Conservation (phyloP, 2,888 invertebrate genomes). For the Heliconius ismenius region DNA sequence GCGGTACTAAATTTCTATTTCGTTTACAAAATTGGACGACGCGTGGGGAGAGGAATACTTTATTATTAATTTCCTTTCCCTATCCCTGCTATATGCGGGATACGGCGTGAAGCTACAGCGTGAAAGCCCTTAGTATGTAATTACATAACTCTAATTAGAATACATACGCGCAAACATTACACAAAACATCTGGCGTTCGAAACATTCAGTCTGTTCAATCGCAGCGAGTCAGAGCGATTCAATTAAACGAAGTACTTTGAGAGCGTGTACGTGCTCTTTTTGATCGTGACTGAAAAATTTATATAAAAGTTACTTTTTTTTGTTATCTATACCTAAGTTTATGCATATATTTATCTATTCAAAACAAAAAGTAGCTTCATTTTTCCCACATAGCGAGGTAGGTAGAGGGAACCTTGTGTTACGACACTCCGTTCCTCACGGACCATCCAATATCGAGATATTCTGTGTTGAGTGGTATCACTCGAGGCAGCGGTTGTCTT, state of each 20-base stretch:
- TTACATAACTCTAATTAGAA: constrained; percentile 1
- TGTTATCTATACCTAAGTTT: not conserved
- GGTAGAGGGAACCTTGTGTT: too few relatives aligned
- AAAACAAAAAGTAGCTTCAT: not conserved
- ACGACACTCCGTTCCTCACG: too few relatives aligned
- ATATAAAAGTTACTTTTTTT: not conserved
- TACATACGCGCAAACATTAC: not conserved
- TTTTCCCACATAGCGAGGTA: too few relatives aligned
- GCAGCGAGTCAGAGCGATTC: constrained; percentile 30
- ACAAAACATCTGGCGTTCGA: constrained; percentile 21
- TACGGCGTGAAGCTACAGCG: too few relatives aligned
- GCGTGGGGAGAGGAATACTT: too few relatives aligned
- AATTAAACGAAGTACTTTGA: constrained; percentile 36
- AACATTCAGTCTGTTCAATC: constrained; percentile 29
- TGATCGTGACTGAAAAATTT: not conserved
- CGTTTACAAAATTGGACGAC: too few relatives aligned
- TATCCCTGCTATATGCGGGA: too few relatives aligned
- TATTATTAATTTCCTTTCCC: too few relatives aligned
- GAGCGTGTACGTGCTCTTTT: constrained; percentile 34
- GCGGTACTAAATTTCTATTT: too few relatives aligned
- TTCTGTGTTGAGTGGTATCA: too few relatives aligned
- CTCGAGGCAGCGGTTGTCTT: too few relatives aligned
- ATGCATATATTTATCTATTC: not conserved
- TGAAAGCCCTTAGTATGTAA: not conserved
- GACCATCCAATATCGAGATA: too few relatives aligned